These are phyloP conservation scores for Plebejus melissa DNA, from an alignment of 2,888 invertebrate genomes.

Conservation along the genomic window DNA sequence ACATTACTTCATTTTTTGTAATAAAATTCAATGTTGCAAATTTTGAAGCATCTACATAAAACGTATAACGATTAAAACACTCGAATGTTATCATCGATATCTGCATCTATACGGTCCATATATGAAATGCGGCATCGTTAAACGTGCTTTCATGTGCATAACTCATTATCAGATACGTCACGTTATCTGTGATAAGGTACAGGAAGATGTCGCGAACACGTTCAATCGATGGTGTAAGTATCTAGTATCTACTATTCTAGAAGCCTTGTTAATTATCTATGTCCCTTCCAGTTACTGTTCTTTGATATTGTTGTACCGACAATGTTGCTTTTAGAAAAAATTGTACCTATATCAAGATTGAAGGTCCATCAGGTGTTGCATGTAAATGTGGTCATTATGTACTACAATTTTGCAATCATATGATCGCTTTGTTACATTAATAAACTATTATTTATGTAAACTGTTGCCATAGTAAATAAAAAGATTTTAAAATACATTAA, in stretches of 20 bases:
- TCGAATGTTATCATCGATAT: background rate
- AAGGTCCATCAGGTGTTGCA: background rate
- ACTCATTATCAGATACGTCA: slow-evolving; percentile 58
- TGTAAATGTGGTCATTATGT: background rate
- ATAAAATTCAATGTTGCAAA: background rate
- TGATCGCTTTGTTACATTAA: no score
- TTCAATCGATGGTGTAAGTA: slow-evolving; percentile 38
- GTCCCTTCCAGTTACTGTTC: background rate
- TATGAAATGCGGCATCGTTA: slow-evolving; percentile 14
- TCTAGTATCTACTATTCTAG: slow-evolving; percentile 7
- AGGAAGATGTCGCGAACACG: slow-evolving; percentile 52
- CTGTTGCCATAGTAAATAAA: no score
- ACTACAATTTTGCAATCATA: background rate
- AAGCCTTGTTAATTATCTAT: background rate
- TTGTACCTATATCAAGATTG: no score
- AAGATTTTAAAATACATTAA: no score
- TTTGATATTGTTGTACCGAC: background rate
- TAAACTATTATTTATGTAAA: no score
- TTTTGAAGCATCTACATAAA: background rate
- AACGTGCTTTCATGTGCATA: slow-evolving; percentile 49
- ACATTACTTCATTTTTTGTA: no score
- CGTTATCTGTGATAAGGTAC: slow-evolving; percentile 57
- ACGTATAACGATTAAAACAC: background rate
- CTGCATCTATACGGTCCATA: slow-evolving; percentile 14
- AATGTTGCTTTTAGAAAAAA: background rate